Percentiles rank a stretch among this genome's conserved stretches.
phyloP scores from a whole-genome alignment of 1,140 invertebrate species.

The Mamestra configurata region DNA sequence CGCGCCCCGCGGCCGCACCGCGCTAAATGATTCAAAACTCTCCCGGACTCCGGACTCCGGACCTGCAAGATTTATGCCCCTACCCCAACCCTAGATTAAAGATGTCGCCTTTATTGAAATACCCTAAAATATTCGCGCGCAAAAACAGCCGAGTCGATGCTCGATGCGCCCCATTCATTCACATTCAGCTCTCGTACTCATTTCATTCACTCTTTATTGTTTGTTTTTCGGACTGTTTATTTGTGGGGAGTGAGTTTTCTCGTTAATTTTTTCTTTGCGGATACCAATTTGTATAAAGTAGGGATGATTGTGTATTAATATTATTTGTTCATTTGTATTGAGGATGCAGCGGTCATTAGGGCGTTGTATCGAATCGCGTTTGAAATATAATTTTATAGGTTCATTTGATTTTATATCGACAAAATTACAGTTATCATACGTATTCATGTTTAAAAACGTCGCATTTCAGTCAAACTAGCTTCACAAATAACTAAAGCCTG shows the following conservation, averaged over 20 bases:
- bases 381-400: background rate
- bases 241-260: conserved; percentile 43
- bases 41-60: conserved; percentile 67
- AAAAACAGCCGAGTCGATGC: conserved; percentile 16
- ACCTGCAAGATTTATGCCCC: conserved; percentile 87
- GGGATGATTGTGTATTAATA: conserved; percentile 3
- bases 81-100: conserved; percentile 87
- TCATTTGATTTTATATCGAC: too few species aligned
- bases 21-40: conserved; percentile 88
- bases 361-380: background rate
- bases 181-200: conserved; percentile 73
- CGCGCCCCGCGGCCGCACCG: conserved; percentile 78
- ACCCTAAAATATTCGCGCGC: conserved; percentile 75
- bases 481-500: too few species aligned
- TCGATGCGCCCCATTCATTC: conserved; percentile 67
- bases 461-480: too few species aligned
- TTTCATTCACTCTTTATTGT: conserved; percentile 81
- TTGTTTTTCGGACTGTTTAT: conserved; percentile 74
- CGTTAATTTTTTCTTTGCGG: conserved; percentile 47
- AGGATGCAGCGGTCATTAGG: background rate
- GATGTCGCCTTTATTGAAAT: conserved; percentile 86
- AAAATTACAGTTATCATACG: too few species aligned
- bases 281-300: conserved; percentile 43
- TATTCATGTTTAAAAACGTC: too few species aligned
- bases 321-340: background rate